These are phyloP conservation scores for Emydura subglobosa DNA, from an alignment of 2,113 vertebrate species.

Conservation along the genomic window DNA sequence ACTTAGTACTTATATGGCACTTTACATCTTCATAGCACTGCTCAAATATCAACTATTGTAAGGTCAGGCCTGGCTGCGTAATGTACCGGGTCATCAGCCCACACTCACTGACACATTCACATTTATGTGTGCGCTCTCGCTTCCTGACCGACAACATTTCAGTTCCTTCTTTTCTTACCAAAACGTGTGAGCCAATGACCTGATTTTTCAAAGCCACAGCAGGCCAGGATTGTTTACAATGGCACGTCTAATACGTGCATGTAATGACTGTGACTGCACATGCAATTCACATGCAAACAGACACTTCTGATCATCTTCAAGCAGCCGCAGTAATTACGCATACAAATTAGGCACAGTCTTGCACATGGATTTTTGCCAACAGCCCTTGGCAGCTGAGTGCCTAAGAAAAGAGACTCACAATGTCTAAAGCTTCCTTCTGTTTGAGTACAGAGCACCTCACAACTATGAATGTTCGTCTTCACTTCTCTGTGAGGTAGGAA, in stretches of 20 bases:
- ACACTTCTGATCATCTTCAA: background rate
- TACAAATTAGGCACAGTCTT: background rate
- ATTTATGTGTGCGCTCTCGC: background rate
- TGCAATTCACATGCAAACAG: background rate
- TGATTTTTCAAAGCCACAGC: background rate
- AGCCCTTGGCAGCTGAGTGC: rapidly evolving
- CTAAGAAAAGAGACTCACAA: background rate
- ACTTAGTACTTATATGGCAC: background rate
- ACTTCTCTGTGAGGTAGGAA: background rate
- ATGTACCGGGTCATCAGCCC: background rate
- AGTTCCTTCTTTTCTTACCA: background rate
- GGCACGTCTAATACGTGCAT: background rate
- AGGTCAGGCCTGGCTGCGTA: rapidly evolving
- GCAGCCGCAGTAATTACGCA: background rate
- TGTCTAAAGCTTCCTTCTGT: background rate
- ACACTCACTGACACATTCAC: background rate
- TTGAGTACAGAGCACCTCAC: background rate
- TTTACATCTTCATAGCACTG: background rate
- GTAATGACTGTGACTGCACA: background rate
- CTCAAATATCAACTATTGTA: background rate
- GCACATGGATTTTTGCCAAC: rapidly evolving
- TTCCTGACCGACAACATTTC: background rate
- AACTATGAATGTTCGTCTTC: background rate
- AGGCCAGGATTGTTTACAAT: background rate
- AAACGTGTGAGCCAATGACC: background rate